Conservation (phyloP, 2,113 vertebrate species). For the Archilochus colubris region DNA sequence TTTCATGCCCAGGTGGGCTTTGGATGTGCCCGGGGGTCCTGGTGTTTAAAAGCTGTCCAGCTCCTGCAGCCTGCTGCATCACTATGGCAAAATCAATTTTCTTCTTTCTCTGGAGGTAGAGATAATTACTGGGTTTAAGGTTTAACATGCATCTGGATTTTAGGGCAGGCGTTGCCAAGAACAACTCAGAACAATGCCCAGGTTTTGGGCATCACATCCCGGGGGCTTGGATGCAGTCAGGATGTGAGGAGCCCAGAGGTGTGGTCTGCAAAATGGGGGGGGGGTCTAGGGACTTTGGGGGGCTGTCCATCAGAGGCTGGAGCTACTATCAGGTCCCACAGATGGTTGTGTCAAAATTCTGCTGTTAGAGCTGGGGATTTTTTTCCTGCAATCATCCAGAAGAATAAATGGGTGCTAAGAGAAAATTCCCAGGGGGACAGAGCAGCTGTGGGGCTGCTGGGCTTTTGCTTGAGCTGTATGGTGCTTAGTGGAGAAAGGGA, state of each 20-base stretch:
- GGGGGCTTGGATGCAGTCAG: rapidly evolving
- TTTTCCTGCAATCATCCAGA: neutral
- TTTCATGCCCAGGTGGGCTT: neutral
- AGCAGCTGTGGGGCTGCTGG: neutral
- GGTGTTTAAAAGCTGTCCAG: neutral
- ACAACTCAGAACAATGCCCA: neutral
- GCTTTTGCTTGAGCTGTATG: neutral
- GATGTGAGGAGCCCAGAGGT: neutral
- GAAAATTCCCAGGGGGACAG: neutral
- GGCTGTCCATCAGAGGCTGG: neutral
- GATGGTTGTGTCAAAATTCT: neutral
- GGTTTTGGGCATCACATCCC: neutral
- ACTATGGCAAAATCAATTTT: neutral
- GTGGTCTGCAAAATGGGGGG: neutral
- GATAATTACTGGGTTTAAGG: conserved; percentile 21
- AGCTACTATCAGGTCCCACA: neutral
- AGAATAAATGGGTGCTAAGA: neutral
- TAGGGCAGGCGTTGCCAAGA: neutral
- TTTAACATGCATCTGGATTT: neutral
- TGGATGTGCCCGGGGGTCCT: rapidly evolving
- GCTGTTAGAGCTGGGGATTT: no score
- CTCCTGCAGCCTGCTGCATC: neutral
- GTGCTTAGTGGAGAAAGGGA: neutral
- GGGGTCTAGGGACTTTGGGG: neutral
- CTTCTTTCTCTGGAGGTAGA: neutral